A percentile compares a stretch with the other conserved stretches of the same genome.
Conservation (phyloP, 2,888 invertebrate species). For the Nomada hirtipes region DNA sequence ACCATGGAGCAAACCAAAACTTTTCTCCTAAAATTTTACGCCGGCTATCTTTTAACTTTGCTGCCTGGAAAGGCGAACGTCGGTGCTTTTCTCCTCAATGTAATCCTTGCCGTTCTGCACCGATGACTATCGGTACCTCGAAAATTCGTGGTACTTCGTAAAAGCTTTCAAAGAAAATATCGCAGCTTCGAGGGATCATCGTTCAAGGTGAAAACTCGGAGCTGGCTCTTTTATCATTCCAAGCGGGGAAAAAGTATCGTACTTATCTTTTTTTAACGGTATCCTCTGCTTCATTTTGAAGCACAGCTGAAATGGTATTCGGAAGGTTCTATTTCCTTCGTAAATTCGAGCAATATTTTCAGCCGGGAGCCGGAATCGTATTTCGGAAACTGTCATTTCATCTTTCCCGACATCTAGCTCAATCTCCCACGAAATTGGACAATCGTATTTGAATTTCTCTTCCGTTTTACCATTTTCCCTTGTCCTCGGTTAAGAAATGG, state of each 20-base stretch:
- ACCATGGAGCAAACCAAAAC: not conserved
- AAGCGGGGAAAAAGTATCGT: no score
- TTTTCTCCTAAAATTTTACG: not conserved
- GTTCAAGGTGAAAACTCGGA: no score
- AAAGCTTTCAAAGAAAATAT: not conserved
- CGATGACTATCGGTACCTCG: not conserved
- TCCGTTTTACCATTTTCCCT: not conserved
- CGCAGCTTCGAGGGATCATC: no score
- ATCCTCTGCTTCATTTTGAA: no score
- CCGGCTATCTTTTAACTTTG: no score
- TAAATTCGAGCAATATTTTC: not conserved
- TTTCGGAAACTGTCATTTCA: not conserved
- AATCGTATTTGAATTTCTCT: slow-evolving; percentile 2
- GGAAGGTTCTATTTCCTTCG: not conserved
- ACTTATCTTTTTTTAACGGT: no score
- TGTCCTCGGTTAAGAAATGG: no score
- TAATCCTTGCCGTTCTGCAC: not conserved
- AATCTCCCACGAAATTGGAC: not conserved
- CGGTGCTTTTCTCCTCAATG: not conserved
- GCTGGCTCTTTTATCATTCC: no score
- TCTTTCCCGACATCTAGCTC: not conserved
- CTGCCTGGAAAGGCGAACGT: not conserved
- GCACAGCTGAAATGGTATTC: not conserved
- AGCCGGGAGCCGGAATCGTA: not conserved
- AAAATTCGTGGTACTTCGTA: not conserved